These are phyloP conservation scores for Malthinus seriepunctatus DNA, from an alignment of 2,888 invertebrate species.

Conservation along the genomic window DNA sequence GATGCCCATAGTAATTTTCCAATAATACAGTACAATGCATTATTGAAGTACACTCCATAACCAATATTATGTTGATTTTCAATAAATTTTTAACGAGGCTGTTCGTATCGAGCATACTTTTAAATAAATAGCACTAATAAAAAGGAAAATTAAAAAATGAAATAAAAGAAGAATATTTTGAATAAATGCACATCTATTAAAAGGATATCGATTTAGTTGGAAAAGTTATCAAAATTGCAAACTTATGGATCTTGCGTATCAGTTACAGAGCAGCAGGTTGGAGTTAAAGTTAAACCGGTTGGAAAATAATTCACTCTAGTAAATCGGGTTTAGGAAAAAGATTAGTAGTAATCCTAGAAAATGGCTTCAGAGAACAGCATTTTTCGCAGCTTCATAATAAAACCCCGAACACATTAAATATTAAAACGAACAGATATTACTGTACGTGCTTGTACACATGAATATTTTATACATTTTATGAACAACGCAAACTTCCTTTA, in stretches of 20 bases:
- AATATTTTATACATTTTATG: conserved; percentile 35
- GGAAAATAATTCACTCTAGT: conserved; percentile 44
- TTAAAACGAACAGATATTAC: conserved; percentile 44
- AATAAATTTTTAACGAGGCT: too few species aligned
- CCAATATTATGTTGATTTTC: too few species aligned
- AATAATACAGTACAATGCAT: too few species aligned
- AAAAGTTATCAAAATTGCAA: conserved; percentile 29
- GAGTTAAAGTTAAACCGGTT: conserved; percentile 40
- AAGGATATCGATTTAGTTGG: conserved; percentile 16
- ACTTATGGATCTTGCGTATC: conserved; percentile 27
- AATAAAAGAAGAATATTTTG: too few species aligned
- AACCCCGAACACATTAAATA: conserved; percentile 43
- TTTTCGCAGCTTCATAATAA: conserved; percentile 42
- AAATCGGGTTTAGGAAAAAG: conserved; percentile 45
- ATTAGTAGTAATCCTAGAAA: conserved; percentile 48
- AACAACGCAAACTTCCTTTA: conserved; percentile 34
- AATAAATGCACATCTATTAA: conserved; percentile 2
- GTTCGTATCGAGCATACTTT: too few species aligned
- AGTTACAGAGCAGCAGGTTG: conserved; percentile 22
- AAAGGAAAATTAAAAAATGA: too few species aligned
- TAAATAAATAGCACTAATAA: too few species aligned
- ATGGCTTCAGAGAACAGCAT: conserved; percentile 47
- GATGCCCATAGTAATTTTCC: too few species aligned
- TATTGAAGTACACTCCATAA: too few species aligned
- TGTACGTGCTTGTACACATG: conserved; percentile 35